Base-by-base conservation (phyloP, 2,113 vertebrate species). In the Zosterops hypoxanthus region DNA sequence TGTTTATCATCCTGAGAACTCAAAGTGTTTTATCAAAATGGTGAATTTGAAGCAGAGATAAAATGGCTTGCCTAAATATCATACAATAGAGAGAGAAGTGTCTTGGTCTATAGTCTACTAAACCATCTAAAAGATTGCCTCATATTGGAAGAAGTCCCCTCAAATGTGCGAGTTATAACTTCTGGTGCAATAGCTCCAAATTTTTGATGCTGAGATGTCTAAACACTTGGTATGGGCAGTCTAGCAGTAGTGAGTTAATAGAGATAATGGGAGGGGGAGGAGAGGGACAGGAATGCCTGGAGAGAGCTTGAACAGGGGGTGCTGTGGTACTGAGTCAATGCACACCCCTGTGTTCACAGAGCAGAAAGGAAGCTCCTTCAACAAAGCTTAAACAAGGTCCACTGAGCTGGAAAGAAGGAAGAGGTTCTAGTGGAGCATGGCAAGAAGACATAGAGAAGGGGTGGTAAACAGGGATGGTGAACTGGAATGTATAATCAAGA, bases 1-100 rank as follows among this genome's bases (percentile, higher is more conserved):
- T 65, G n/a, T 55, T 94, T 82, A 75, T 77, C 26, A 56, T 60
- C 12, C 47, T 70, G 56, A 88, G 44, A 92, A 90, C 14, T 72
- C 22, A 25, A 73, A 44, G 17, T n/a, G 12, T 79, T 82, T 91
- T 11, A 14, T 76, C 50, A 73, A 94, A 76, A 85, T 42, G 8
- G 11, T 56, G 55, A 79, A 76, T 82, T 42, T 76, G 59, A 85
- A 76, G 23, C 4, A 12, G 41, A 85, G 41, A 53, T 59, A 72
- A 85, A 71, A 79, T 34, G 11, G 2, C 28, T 86, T 75, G 39
- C 31, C 33, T 64, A 79, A 75, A 64, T 76, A 33, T 69, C 36
- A 16, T 59, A 42, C 7, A 66, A 11, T 12, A 76, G 41, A 82
- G 11, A 56, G 12, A 34, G 13, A 64, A 57, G 3, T 19, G 13